Evolutionary conservation across 2,888 invertebrate species (phyloP), one percentile per base, ranked within the genome.

Genomic region (Incurvaria masculella): DNA sequence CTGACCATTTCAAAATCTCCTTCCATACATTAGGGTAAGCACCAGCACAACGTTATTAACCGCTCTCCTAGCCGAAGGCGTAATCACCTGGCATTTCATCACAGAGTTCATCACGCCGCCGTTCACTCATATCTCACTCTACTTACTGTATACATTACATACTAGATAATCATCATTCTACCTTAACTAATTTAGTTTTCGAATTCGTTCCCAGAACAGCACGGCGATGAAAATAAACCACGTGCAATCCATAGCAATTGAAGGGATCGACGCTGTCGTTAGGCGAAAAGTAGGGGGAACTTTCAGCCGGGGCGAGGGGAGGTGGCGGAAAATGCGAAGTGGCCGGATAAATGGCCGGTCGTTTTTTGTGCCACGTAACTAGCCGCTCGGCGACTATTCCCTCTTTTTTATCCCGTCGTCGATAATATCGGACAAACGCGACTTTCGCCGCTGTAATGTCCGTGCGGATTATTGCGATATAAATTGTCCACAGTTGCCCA

Each of bases 381-480:
- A 72, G 69, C 66, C 59, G 59, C 11, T 17, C 21, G 41, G 8
- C 11, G 41, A 41, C 33, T 10, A 41, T 21, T 41, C 21, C 21
- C 63, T 61, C 59, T 63, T 66, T n/a, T 65, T 64, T 63, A 68
- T 68, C 68, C 21, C 63, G 68, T 41, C 41, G 19, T 41, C 72
- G 78, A 76, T 78, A 72, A 66, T 76, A 74, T 76, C 78, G 69
- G 65, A 61, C 57, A 58, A 60, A 55, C 59, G 55, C 57, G 58
- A 60, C 60, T 59, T 33, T 56, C 56, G 45, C 61, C 59, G 58
- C 61, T 57, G 73, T 73, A 76, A 76, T 70, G 75, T 68, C 72
- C 65, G 61, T 65, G 69, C 56, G 75, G 76, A 76, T 78, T 78
- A 78, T 76, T 76, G 74, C 76, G 60, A 72, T 76, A 78, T 78